A percentile compares a stretch with the other conserved stretches of the same genome.
phyloP scores from a whole-genome alignment of 92 coral and sea anemone species.

The Heteractis magnifica region DNA sequence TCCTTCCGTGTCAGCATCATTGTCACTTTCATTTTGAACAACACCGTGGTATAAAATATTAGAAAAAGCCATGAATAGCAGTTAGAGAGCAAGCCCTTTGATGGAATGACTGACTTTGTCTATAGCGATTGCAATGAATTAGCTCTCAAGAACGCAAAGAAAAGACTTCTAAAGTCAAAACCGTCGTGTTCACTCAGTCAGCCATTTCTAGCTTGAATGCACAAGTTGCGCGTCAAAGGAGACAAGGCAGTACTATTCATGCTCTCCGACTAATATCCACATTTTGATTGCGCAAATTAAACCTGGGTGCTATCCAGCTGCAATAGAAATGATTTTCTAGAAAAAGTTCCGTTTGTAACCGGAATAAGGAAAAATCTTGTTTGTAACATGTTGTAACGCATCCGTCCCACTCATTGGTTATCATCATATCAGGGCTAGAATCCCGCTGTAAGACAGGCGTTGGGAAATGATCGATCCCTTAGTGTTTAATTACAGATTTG shows the following conservation, averaged over 20 bases:
- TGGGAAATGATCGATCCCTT: no score
- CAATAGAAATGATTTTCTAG: not conserved
- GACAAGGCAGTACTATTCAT: not conserved
- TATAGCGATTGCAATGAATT: no score
- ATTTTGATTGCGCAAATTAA: not conserved
- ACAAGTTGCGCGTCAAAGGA: not conserved
- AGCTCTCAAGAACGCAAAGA: no score
- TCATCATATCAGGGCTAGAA: not conserved
- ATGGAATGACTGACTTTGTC: no score
- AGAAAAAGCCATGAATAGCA: not conserved
- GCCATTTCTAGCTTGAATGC: not conserved
- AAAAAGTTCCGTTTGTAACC: not conserved
- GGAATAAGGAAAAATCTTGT: not conserved
- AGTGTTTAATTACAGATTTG: not conserved
- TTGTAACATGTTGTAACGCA: not conserved
- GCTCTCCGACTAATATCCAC: not conserved
- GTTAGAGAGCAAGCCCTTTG: not conserved
- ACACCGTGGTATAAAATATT: not conserved
- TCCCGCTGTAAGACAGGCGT: no score
- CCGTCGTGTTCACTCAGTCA: not conserved
- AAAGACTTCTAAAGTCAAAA: not conserved
- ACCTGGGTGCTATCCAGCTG: not conserved
- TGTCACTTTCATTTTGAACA: slow-evolving; percentile 23
- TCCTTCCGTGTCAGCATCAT: slow-evolving; percentile 34
- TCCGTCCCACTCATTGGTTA: not conserved